phyloP scores from a whole-genome alignment of 92 coral and sea anemone genomes.

The Epizoanthus ramosus region DNA sequence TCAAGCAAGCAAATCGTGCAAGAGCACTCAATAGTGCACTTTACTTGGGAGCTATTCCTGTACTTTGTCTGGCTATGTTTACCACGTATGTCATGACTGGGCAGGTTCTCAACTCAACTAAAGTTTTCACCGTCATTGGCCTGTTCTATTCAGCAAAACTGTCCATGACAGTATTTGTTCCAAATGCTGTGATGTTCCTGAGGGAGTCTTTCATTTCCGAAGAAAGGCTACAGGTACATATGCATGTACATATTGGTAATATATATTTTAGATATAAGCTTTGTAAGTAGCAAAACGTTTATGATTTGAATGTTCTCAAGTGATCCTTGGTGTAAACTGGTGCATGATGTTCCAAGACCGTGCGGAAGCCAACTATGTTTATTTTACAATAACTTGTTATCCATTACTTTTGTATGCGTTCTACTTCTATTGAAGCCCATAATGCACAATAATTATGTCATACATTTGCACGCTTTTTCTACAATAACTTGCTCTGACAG shows the following conservation, averaged over 20 bases:
- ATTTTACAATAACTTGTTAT: too few relatives aligned
- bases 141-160: constrained; percentile 69
- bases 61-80: constrained; percentile 75
- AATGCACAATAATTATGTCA: too few relatives aligned
- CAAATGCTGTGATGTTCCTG: constrained; percentile 69
- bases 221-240: constrained; percentile 77
- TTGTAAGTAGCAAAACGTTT: neutral
- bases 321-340: neutral
- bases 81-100: constrained; percentile 82
- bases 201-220: constrained; percentile 82
- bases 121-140: constrained; percentile 90
- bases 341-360: neutral
- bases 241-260: constrained; percentile 60
- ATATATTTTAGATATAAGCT: neutral
- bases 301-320: neutral
- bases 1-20: constrained; percentile 62
- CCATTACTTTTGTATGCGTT: too few relatives aligned
- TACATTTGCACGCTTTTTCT: too few relatives aligned
- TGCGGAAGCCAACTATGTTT: too few relatives aligned
- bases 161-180: constrained; percentile 71
- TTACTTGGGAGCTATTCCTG: constrained; percentile 57
- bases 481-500: too few relatives aligned
- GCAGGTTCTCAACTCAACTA: constrained; percentile 68
- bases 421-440: too few relatives aligned
- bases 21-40: constrained; percentile 75